Base-by-base conservation (phyloP, 2,888 invertebrate species). In the Siphonodentalium dalli region DNA sequence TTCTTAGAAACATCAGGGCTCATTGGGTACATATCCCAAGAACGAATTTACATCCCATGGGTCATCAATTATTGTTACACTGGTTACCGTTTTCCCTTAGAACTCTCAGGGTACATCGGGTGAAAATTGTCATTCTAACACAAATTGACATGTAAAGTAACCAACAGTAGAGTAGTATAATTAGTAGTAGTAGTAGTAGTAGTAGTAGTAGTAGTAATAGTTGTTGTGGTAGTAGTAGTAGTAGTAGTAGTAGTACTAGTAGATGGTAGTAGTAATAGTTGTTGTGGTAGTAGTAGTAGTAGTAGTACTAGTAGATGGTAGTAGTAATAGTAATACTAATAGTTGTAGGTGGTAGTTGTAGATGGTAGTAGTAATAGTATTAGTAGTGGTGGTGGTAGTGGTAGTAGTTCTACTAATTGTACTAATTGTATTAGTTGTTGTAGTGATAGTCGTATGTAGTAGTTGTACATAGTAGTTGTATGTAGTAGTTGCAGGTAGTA, bases 121-220 rank as follows among this genome's bases (percentile, higher is more conserved):
- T n/a, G n/a, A n/a, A n/a, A n/a, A n/a, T n/a, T n/a, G n/a, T n/a
- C n/a, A n/a, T n/a, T n/a, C n/a, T n/a, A n/a, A n/a, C n/a, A n/a
- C n/a, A n/a, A n/a, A n/a, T n/a, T n/a, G n/a, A n/a, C n/a, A n/a
- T n/a, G n/a, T n/a, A n/a, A n/a, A n/a, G n/a, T n/a, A n/a, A n/a
- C n/a, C n/a, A n/a, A n/a, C n/a, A n/a, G n/a, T n/a, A n/a, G n/a
- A 48, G 39, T 48, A 48, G 48, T 27, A 48, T 38, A 20, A 48
- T 27, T 40, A 39, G 48, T 48, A 38, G 48, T 48, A 39, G 45
- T 48, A 48, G 48, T 48, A 40, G 48, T 40, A 40, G 40, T 39
- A 48, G 48, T 40, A 48, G 48, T 39, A 40, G 48, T 39, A 48
- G 40, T 48, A 27, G 48, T 48, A 40, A 40, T 40, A 29, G 39